Evolutionary conservation across 2,113 vertebrate species (phyloP).

Genomic region (Dicaeum eximium): DNA sequence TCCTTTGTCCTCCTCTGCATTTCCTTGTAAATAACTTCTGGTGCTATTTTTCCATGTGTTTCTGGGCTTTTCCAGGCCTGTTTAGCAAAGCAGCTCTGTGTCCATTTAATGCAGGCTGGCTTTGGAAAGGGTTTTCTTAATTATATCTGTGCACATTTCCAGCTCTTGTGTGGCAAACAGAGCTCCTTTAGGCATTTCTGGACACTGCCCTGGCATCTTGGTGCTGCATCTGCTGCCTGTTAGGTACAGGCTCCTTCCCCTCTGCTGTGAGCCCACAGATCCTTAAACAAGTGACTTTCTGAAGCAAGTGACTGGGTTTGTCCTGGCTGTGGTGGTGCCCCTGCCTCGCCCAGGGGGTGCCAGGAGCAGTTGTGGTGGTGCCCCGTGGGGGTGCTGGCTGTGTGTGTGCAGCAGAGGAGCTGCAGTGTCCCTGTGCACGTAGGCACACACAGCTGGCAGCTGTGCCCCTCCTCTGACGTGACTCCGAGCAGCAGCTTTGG

Average conservation of each 20-base stretch:
- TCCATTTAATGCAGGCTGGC: neutral
- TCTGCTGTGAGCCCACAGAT: neutral
- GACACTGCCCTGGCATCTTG: neutral
- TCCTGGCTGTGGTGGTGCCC: neutral
- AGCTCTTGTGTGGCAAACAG: neutral
- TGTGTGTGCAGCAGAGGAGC: neutral
- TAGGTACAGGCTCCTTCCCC: neutral
- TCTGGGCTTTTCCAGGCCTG: neutral
- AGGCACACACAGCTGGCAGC: neutral
- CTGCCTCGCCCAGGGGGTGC: neutral
- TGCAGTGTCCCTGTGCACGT: neutral
- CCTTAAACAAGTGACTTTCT: neutral
- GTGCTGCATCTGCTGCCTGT: neutral
- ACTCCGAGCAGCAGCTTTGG: neutral
- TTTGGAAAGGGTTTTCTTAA: neutral
- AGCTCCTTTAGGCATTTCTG: neutral
- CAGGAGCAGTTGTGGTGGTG: neutral
- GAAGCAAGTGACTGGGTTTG: neutral
- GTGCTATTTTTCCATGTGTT: constrained; percentile 18
- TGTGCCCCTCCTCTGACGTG: neutral
- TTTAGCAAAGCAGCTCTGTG: neutral
- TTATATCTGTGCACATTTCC: neutral
- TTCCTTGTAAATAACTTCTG: constrained; percentile 46
- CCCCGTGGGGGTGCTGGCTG: neutral
- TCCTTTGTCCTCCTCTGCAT: constrained; percentile 52